Conservation (phyloP, 2,888 invertebrate species). For the Drosophila algonquin region DNA sequence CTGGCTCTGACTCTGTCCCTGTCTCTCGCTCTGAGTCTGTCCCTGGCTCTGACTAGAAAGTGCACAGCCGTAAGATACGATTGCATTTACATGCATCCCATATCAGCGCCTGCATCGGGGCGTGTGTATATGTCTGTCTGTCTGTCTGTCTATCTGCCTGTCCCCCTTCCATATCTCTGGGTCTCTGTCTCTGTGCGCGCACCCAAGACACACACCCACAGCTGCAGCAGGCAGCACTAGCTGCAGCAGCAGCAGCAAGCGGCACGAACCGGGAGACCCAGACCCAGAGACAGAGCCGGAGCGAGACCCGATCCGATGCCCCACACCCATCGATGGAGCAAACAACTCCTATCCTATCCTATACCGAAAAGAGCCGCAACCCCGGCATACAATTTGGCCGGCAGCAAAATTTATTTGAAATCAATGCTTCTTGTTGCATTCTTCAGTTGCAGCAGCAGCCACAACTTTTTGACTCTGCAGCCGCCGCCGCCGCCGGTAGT, state of each 20-base stretch:
- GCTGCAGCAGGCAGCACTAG: slow-evolving; percentile 47
- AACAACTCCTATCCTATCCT: slow-evolving; percentile 24
- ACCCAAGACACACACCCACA: slow-evolving; percentile 71
- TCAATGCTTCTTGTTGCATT: slow-evolving; percentile 81
- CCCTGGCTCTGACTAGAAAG: slow-evolving; percentile 64
- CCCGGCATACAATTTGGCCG: slow-evolving; percentile 80
- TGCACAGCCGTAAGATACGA: slow-evolving; percentile 81
- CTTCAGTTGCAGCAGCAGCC: slow-evolving; percentile 67
- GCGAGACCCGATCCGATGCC: slow-evolving; percentile 22
- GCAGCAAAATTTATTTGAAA: slow-evolving; percentile 81
- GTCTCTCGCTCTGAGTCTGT: slow-evolving; percentile 19
- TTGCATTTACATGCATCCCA: slow-evolving; percentile 80
- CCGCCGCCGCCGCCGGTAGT: slow-evolving; percentile 49
- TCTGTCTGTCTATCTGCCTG: slow-evolving; percentile 17
- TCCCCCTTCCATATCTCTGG: slow-evolving; percentile 8
- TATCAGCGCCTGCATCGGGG: slow-evolving; percentile 79
- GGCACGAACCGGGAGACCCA: slow-evolving; percentile 58
- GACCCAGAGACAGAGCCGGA: not conserved
- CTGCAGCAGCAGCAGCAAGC: slow-evolving; percentile 34
- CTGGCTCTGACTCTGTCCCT: not conserved
- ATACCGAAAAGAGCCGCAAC: slow-evolving; percentile 56
- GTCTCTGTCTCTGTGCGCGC: slow-evolving; percentile 47
- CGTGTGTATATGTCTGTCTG: slow-evolving; percentile 58
- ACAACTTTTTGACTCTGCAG: slow-evolving; percentile 64
- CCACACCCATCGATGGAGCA: slow-evolving; percentile 39